A percentile compares a stretch with the other conserved stretches of the same genome.
phyloP scores from a whole-genome alignment of 2,797 vertebrate genomes.

The Chaunax sp. region DNA sequence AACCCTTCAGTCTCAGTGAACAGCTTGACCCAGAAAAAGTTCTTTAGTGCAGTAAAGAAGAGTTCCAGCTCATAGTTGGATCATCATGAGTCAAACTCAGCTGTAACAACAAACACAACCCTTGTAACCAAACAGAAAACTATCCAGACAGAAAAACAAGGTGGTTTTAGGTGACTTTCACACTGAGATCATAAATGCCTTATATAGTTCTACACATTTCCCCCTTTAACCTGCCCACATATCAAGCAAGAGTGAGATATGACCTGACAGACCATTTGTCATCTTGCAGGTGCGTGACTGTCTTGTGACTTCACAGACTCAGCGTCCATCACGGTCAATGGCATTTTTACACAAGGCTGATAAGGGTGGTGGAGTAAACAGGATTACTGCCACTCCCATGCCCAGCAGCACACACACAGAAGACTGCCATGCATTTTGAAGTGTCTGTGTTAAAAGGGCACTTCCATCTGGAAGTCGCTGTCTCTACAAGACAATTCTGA shows the following conservation, averaged over 20 bases:
- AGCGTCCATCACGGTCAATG: background rate
- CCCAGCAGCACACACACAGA: background rate
- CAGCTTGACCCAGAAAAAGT: background rate
- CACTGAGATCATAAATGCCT: constrained; percentile 31
- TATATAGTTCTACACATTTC: constrained; percentile 1
- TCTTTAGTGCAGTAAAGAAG: constrained; percentile 12
- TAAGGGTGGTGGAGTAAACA: constrained; percentile 26
- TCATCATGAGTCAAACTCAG: constrained; percentile 33
- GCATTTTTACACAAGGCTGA: constrained; percentile 32
- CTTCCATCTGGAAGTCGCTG: background rate
- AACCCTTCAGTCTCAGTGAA: constrained; percentile 42
- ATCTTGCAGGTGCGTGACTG: constrained; percentile 33
- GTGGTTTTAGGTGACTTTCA: constrained; percentile 31
- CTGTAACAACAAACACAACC: constrained; percentile 32
- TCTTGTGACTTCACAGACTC: constrained; percentile 50
- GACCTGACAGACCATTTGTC: background rate
- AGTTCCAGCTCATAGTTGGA: constrained; percentile 20
- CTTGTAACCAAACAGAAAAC: constrained; percentile 41
- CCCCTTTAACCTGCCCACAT: background rate
- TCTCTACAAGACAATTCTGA: background rate
- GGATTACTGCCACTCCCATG: constrained; percentile 2
- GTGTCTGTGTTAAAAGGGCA: background rate
- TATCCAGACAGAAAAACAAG: constrained; percentile 32
- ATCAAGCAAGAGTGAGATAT: constrained; percentile 20
- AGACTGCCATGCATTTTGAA: no score